Evolutionary conservation across 2,113 vertebrate species (phyloP).

Genomic region (Rostratula benghalensis): DNA sequence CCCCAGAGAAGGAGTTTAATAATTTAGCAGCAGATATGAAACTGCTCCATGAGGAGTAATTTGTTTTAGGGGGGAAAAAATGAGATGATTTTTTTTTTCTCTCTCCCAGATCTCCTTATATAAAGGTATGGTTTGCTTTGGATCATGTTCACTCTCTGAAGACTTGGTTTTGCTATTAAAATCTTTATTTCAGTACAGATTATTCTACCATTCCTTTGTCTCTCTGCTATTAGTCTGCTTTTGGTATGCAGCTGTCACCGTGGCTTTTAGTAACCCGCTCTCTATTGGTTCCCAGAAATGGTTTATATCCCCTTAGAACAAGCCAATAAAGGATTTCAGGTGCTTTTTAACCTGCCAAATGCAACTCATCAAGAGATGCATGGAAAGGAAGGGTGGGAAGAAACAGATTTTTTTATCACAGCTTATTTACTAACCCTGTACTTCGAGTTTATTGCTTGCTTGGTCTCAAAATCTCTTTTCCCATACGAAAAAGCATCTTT

Average conservation of each 20-base stretch:
- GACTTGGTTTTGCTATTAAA: slow-evolving; percentile 78
- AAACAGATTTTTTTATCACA: not conserved
- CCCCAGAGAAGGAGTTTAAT: slow-evolving; percentile 55
- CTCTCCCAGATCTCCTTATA: slow-evolving; percentile 42
- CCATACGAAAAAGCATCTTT: not conserved
- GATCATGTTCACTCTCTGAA: slow-evolving; percentile 59
- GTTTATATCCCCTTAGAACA: slow-evolving; percentile 50
- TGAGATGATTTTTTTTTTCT: slow-evolving; percentile 3
- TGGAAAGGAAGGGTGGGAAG: slow-evolving; percentile 38
- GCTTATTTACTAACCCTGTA: slow-evolving; percentile 10
- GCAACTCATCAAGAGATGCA: slow-evolving; percentile 32
- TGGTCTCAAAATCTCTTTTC: not conserved
- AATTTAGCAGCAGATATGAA: slow-evolving; percentile 50
- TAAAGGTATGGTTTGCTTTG: slow-evolving; percentile 16
- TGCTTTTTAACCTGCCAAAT: slow-evolving; percentile 59
- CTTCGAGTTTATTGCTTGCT: not conserved
- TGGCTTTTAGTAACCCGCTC: slow-evolving; percentile 48
- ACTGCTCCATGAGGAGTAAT: slow-evolving; percentile 1
- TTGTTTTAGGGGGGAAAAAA: not conserved
- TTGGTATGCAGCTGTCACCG: slow-evolving; percentile 66
- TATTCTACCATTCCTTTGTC: slow-evolving; percentile 71
- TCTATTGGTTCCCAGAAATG: slow-evolving; percentile 50
- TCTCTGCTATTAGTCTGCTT: slow-evolving; percentile 34
- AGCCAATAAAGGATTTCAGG: slow-evolving; percentile 64
- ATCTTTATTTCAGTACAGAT: slow-evolving; percentile 65